Percentiles rank a stretch among this genome's conserved stretches.
Evolutionary conservation across 2,113 vertebrate genomes (phyloP).

Genomic region (Capreolus pygargus): DNA sequence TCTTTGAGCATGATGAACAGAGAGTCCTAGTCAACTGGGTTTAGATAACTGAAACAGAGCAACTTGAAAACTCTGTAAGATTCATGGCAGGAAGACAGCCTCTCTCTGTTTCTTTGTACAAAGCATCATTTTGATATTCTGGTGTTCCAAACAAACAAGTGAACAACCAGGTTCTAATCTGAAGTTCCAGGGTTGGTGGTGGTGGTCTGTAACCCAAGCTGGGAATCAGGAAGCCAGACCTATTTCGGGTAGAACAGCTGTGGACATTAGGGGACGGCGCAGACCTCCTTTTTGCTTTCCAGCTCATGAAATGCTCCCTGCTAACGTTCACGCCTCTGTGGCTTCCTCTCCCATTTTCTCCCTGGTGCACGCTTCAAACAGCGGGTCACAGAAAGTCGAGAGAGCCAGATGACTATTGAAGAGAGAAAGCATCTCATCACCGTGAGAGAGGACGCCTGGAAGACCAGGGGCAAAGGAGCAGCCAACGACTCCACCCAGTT

Average conservation of each 20-base stretch:
- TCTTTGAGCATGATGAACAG: background rate
- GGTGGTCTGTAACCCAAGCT: background rate
- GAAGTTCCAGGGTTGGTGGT: too few species aligned
- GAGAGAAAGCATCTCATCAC: constrained; percentile 94
- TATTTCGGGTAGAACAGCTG: background rate
- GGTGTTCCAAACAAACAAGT: background rate
- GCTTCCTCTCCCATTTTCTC: background rate
- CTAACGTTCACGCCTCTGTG: background rate
- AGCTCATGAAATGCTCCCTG: background rate
- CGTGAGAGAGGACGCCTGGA: constrained; percentile 92
- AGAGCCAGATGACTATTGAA: constrained; percentile 92
- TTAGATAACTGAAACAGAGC: background rate
- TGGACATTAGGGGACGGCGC: background rate
- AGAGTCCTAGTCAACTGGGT: background rate
- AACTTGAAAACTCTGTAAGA: background rate
- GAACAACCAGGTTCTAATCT: background rate
- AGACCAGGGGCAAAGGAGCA: constrained; percentile 89
- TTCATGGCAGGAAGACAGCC: background rate
- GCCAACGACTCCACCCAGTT: constrained; percentile 97
- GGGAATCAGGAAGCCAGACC: background rate
- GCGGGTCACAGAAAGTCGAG: constrained; percentile 84
- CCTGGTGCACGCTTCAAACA: constrained; percentile 68
- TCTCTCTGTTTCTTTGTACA: background rate
- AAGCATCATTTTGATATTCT: background rate
- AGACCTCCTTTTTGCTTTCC: background rate